Evolutionary conservation across 2,888 invertebrate genomes (phyloP), one percentile per base, ranked within the genome.

Genomic region (Torymus aiolomorphi): DNA sequence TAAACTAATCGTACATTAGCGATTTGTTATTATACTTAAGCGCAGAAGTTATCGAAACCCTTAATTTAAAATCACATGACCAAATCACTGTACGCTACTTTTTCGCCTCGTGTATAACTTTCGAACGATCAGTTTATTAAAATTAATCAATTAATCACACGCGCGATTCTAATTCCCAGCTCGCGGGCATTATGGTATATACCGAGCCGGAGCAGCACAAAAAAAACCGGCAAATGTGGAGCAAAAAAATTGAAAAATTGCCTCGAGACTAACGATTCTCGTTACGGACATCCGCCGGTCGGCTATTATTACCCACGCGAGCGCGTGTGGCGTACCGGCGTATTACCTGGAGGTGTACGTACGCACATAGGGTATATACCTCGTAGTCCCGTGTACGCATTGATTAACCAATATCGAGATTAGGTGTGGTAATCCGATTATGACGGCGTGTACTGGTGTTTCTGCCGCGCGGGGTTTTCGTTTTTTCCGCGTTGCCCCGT

Each of bases 401-500:
- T 66, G 65, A 71, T 77, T 77, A 71, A 59, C 59, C 77, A 49
- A 59, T 65, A 31, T 57, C 24, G 52, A 77, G 65, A 77, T 71
- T 71, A 66, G 65, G 65, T 52, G 71, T 65, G 65, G 77, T 71
- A 77, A 71, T 71, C 51, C 65, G 71, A 66, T 71, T 77, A 77
- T 71, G 65, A 77, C 57, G 57, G 51, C n/a, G 14, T 20, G 56
- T 11, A 12, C 12, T 51, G n/a, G n/a, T n/a, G n/a, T n/a, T n/a
- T n/a, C n/a, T n/a, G n/a, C n/a, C n/a, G n/a, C n/a, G n/a, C n/a
- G 13, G 2, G 24, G 42, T 69, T 76, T 69, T 61, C 69, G 51
- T 49, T 52, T 31, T 51, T 20, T 16, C 4, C 31, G 52, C 51
- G 67, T 61, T 51, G 42, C 14, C 24, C 49, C n/a, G 12, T 11